These are phyloP conservation scores for Coranthus polyacanthus DNA, from an alignment of 2,797 vertebrate species.

Conservation along the genomic window DNA sequence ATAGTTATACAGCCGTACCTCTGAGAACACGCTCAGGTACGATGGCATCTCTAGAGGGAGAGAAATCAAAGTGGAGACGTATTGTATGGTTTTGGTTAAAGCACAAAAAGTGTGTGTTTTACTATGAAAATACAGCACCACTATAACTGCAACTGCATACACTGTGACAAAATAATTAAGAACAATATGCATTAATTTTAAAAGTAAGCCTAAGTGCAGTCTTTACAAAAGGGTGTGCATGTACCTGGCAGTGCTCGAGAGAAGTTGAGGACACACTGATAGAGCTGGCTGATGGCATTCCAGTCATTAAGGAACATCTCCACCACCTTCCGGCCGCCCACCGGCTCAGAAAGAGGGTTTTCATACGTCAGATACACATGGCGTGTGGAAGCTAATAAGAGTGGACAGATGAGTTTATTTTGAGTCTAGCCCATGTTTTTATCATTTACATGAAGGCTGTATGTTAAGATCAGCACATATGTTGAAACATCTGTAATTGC, in stretches of 20 bases:
- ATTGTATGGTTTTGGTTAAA: conserved; percentile 3
- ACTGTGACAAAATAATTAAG: too few relatives aligned
- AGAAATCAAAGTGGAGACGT: conserved; percentile 20
- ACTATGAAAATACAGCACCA: too few relatives aligned
- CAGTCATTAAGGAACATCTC: conserved; percentile 99
- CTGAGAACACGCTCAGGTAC: conserved; percentile 95
- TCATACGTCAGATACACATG: conserved; percentile 98
- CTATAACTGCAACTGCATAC: too few relatives aligned
- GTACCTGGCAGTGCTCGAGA: conserved; percentile 93
- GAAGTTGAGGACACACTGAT: conserved; percentile 97
- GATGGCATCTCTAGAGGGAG: conserved; percentile 92
- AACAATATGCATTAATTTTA: too few relatives aligned
- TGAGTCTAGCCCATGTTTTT: not conserved
- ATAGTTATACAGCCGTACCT: conserved; percentile 98
- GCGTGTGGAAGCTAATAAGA: conserved; percentile 89
- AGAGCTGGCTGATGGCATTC: conserved; percentile 96
- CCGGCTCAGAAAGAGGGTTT: conserved; percentile 96
- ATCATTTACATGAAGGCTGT: not conserved
- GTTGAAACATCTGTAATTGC: not conserved
- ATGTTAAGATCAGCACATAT: not conserved
- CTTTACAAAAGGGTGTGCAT: not conserved
- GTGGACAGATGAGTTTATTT: conserved; percentile 30
- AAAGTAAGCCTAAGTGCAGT: not conserved
- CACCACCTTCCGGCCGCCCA: conserved; percentile 97
- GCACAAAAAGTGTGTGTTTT: too few relatives aligned